Conservation (phyloP, 2,113 vertebrate genomes). For the Gobio gobio region DNA sequence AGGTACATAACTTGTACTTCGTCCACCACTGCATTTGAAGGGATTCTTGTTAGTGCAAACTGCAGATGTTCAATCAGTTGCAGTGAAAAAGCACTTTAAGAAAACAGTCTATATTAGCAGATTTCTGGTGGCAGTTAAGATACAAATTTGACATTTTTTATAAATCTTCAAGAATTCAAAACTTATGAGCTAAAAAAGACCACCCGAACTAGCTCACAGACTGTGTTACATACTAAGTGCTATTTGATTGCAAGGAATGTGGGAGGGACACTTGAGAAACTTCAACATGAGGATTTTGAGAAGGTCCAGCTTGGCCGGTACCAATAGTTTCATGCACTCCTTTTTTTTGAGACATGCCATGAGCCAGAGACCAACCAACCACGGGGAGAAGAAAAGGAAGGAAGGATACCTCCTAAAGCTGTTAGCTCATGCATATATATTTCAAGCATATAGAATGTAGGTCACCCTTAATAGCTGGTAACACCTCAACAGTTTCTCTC, state of each 20-base stretch:
- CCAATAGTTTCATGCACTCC: constrained; percentile 19
- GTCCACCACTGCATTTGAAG: background rate
- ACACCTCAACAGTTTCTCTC: background rate
- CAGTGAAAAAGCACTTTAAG: background rate
- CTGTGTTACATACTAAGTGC: background rate
- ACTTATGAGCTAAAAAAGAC: background rate
- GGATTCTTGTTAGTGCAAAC: background rate
- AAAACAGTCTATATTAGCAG: background rate
- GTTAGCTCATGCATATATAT: background rate
- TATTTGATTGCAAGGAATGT: constrained; percentile 43
- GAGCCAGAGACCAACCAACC: constrained; percentile 3
- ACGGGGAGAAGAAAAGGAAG: background rate
- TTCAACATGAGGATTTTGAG: constrained; percentile 29
- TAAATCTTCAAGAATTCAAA: background rate
- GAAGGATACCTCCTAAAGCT: constrained; percentile 9
- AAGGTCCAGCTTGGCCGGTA: constrained; percentile 9
- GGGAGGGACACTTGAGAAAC: constrained; percentile 33
- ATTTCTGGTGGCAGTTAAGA: background rate
- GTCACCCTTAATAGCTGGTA: constrained; percentile 11
- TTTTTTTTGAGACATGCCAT: constrained; percentile 22
- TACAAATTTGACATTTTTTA: background rate
- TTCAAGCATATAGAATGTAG: constrained; percentile 20
- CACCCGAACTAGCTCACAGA: background rate
- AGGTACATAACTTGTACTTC: too few species aligned
- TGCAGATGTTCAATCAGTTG: background rate